Evolutionary conservation across 2,113 vertebrate species (phyloP).

Genomic region (Girardinichthys multiradiatus): DNA sequence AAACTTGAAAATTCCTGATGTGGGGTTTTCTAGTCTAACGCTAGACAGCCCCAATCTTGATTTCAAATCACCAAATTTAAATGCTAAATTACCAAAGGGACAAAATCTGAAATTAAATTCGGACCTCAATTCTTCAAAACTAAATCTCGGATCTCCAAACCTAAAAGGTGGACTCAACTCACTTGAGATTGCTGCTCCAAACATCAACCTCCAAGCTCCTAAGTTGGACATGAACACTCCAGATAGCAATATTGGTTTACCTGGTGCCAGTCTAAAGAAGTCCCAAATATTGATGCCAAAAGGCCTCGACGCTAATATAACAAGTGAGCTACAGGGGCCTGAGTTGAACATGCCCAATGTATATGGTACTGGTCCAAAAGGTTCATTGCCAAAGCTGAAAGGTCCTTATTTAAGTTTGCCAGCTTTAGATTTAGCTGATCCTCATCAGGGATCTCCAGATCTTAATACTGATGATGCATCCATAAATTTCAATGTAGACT

Average conservation of each 20-base stretch:
- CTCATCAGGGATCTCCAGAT: conserved; percentile 48
- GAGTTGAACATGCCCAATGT: conserved; percentile 53
- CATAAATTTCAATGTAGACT: conserved; percentile 28
- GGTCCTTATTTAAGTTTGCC: conserved; percentile 25
- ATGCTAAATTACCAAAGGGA: conserved; percentile 44
- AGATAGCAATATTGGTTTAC: conserved; percentile 33
- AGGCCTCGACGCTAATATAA: conserved; percentile 46
- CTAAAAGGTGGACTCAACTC: conserved; percentile 61
- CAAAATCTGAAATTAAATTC: conserved; percentile 52
- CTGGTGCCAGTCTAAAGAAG: conserved; percentile 54
- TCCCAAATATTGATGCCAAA: conserved; percentile 54
- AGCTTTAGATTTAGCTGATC: conserved; percentile 49
- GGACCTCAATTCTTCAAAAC: conserved; percentile 46
- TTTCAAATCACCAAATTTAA: conserved; percentile 42
- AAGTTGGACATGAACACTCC: conserved; percentile 50
- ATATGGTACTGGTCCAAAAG: conserved; percentile 42
- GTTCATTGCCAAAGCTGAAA: conserved; percentile 43
- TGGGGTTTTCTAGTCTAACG: conserved; percentile 54
- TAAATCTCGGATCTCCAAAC: conserved; percentile 56
- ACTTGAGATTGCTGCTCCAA: conserved; percentile 42
- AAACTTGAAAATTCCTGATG: conserved; percentile 55
- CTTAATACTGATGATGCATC: conserved; percentile 42
- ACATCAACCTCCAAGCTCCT: conserved; percentile 57
- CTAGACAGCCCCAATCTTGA: conserved; percentile 49
- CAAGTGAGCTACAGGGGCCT: conserved; percentile 36